Percentiles rank a stretch among this genome's conserved stretches.
These are phyloP conservation scores for Crossocerus cetratus DNA, from an alignment of 2,888 invertebrate species.

Conservation along the genomic window DNA sequence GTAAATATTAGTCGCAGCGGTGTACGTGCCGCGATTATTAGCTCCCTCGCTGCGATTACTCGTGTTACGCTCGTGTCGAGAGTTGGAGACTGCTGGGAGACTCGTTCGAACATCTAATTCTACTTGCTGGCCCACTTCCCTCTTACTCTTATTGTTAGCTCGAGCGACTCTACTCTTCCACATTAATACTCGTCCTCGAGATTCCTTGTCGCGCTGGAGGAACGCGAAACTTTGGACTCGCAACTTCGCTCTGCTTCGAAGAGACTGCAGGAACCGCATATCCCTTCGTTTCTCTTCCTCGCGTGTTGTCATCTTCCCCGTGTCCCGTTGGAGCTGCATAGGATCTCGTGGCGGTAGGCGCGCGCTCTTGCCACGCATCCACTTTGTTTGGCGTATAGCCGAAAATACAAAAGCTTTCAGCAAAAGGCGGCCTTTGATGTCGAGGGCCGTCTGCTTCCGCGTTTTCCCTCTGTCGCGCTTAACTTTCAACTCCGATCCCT, in stretches of 20 bases:
- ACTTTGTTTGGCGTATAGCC: slow-evolving; percentile 45
- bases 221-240: background rate
- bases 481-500: background rate
- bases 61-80: too few species aligned
- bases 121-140: slow-evolving; percentile 6
- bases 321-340: background rate
- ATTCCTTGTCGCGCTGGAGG: background rate
- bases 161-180: background rate
- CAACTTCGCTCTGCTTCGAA: background rate
- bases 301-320: background rate
- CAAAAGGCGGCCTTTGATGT: slow-evolving; percentile 7
- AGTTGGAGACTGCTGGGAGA: too few species aligned
- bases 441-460: background rate
- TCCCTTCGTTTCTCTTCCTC: background rate
- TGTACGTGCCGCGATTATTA: too few species aligned
- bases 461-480: background rate
- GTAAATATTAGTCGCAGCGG: too few species aligned
- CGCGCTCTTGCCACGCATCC: slow-evolving; percentile 2
- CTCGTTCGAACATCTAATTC: too few species aligned
- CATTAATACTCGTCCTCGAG: background rate
- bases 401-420: slow-evolving; percentile 51
- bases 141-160: slow-evolving; percentile 4
- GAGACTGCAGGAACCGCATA: too few species aligned
- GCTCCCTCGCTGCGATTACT: too few species aligned
- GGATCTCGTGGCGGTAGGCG: too few species aligned